Percentiles rank a stretch among this genome's conserved stretches.
phyloP scores from a whole-genome alignment of 2,888 invertebrate species.

The Pandemis cinnamomeana region DNA sequence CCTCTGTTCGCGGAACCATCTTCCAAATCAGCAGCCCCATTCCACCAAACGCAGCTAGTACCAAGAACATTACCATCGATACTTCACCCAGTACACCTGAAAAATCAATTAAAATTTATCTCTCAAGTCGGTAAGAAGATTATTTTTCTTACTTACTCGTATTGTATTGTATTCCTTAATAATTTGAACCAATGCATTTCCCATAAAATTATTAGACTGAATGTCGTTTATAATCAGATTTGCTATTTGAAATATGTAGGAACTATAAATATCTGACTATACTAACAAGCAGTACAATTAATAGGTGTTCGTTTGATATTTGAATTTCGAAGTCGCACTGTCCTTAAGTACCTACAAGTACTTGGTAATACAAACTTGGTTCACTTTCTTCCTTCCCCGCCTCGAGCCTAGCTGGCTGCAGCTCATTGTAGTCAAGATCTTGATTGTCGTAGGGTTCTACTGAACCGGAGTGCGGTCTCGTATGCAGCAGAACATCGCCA shows the following conservation, averaged over 20 bases:
- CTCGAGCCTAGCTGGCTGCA: slow-evolving; percentile 78
- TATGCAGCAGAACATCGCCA: slow-evolving; percentile 75
- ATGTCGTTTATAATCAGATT: neutral
- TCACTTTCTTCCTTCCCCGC: slow-evolving; percentile 69
- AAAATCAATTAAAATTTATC: slow-evolving; percentile 41
- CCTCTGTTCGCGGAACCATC: slow-evolving; percentile 80
- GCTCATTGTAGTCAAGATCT: slow-evolving; percentile 75
- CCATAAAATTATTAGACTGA: neutral
- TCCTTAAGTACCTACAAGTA: neutral
- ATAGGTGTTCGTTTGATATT: neutral
- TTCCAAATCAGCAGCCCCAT: slow-evolving; percentile 83
- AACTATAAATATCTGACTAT: neutral
- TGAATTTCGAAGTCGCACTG: neutral
- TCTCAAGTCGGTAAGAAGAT: neutral
- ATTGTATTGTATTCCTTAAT: neutral
- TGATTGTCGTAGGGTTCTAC: slow-evolving; percentile 75
- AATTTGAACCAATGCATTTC: neutral
- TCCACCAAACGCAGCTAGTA: slow-evolving; percentile 84
- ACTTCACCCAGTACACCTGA: slow-evolving; percentile 79
- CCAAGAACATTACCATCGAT: slow-evolving; percentile 82
- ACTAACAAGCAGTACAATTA: no score
- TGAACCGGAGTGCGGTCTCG: slow-evolving; percentile 68
- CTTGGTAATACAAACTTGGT: slow-evolving; percentile 62
- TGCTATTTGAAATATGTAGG: neutral
- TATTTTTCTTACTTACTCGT: neutral